A percentile compares a stretch with the other conserved stretches of the same genome.
Conservation (phyloP, 2,888 invertebrate species). For the Cheilosia impressa region DNA sequence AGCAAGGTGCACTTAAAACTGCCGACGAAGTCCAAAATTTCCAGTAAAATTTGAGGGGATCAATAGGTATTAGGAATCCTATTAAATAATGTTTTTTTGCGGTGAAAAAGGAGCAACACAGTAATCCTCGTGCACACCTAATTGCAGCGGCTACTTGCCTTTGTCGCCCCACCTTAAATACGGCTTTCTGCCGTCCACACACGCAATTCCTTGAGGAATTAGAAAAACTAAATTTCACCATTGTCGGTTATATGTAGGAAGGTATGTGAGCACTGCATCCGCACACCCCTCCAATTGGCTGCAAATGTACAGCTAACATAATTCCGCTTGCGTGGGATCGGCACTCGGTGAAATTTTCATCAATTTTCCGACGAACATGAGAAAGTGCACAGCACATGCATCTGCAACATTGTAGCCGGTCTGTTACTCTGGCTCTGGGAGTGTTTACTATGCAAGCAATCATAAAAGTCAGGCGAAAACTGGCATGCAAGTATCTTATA, state of each 20-base stretch:
- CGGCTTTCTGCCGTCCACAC: neutral
- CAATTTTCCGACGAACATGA: conserved; percentile 27
- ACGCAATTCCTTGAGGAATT: conserved; percentile 21
- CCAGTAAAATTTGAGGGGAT: conserved; percentile 8
- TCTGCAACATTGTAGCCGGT: conserved; percentile 46
- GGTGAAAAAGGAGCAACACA: neutral
- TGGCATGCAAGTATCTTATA: conserved; percentile 56
- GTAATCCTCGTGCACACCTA: conserved; percentile 14
- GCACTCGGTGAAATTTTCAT: conserved; percentile 16
- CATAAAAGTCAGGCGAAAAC: conserved; percentile 69
- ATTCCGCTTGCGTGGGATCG: conserved; percentile 44
- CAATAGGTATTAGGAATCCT: conserved; percentile 27
- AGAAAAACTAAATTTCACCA: conserved; percentile 6
- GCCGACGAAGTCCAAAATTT: conserved; percentile 23
- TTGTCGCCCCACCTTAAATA: conserved; percentile 24
- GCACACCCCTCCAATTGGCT: conserved; percentile 19
- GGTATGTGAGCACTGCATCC: neutral
- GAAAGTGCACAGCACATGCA: conserved; percentile 39
- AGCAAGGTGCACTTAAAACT: conserved; percentile 5
- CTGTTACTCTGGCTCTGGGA: conserved; percentile 21
- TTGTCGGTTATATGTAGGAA: neutral
- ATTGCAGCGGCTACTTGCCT: conserved; percentile 3
- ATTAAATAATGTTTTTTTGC: conserved; percentile 10
- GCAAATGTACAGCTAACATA: conserved; percentile 28
- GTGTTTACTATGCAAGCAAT: conserved; percentile 62